Evolutionary conservation across 2,888 invertebrate species (phyloP).

Genomic region (Exephanes ischioxanthus): DNA sequence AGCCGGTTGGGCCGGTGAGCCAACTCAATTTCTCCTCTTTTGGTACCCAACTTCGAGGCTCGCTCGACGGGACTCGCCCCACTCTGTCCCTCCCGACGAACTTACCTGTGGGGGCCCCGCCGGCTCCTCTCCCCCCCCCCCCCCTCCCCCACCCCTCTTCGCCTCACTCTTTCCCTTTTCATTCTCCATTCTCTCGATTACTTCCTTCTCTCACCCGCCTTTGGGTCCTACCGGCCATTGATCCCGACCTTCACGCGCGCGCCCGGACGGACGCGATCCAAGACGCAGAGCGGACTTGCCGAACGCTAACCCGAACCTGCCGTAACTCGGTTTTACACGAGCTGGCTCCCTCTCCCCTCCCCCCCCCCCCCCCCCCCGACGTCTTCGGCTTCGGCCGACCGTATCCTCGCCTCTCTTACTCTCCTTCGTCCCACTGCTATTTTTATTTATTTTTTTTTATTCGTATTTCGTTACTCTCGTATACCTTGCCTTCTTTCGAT

Average conservation of each 20-base stretch:
- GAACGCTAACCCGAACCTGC: conserved; percentile 83
- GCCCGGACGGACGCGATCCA: conserved; percentile 82
- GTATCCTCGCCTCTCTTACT: conserved; percentile 31
- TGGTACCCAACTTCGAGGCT: conserved; percentile 79
- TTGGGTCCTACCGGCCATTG: conserved; percentile 84
- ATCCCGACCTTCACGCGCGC: conserved; percentile 85
- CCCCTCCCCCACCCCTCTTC: conserved; percentile 25
- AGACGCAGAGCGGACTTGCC: conserved; percentile 79
- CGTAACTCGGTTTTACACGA: conserved; percentile 76
- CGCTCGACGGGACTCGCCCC: conserved; percentile 64
- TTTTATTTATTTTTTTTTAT: conserved; percentile 46
- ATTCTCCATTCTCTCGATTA: conserved; percentile 26
- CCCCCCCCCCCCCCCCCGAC: conserved; percentile 42
- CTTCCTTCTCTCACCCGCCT: conserved; percentile 62
- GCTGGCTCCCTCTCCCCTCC: conserved; percentile 44
- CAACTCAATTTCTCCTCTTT: conserved; percentile 83
- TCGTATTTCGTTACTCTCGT: conserved; percentile 58
- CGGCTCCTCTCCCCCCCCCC: conserved; percentile 42
- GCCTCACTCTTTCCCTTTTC: conserved; percentile 35
- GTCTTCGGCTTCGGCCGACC: conserved; percentile 48
- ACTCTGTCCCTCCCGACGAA: conserved; percentile 41
- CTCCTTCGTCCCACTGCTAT: conserved; percentile 17
- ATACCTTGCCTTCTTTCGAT: conserved; percentile 65
- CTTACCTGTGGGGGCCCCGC: conserved; percentile 57
- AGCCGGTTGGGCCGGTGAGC: conserved; percentile 72